phyloP scores from a whole-genome alignment of 2,888 invertebrate genomes.

The Tachina lurida region DNA sequence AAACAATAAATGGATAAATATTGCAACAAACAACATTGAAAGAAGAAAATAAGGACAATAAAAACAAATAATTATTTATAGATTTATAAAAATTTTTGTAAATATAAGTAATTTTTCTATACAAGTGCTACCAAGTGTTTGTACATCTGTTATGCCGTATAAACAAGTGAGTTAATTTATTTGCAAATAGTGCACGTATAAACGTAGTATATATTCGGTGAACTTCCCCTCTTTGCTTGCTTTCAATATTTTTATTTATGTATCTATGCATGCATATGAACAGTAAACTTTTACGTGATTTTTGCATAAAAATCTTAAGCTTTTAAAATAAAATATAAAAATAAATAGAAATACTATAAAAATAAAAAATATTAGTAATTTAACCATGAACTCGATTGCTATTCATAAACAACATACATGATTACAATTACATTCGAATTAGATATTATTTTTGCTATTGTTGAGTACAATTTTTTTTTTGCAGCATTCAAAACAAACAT shows the following conservation, averaged over 20 bases:
- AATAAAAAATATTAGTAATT: constrained; percentile 58
- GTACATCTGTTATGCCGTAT: no score
- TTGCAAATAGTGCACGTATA: no score
- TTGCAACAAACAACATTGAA: no score
- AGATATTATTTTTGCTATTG: constrained; percentile 36
- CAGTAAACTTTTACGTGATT: constrained; percentile 37
- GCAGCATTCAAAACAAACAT: constrained; percentile 45
- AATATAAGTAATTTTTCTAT: no score
- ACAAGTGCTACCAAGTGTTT: no score
- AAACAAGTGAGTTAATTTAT: no score
- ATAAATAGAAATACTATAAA: constrained; percentile 42
- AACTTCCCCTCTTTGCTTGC: constrained; percentile 17
- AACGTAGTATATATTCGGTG: no score
- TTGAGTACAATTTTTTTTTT: constrained; percentile 1
- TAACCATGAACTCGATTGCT: constrained; percentile 73
- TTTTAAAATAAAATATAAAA: constrained; percentile 36
- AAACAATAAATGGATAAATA: no score
- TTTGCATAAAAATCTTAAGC: constrained; percentile 32
- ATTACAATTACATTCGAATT: constrained; percentile 61
- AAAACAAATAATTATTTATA: no score
- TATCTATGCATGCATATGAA: background rate
- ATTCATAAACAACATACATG: constrained; percentile 57
- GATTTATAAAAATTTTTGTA: no score
- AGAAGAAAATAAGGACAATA: no score
- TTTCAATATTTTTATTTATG: constrained; percentile 48